Base-by-base conservation (phyloP, 2,113 vertebrate genomes). In the Benitochromis conjunctus region DNA sequence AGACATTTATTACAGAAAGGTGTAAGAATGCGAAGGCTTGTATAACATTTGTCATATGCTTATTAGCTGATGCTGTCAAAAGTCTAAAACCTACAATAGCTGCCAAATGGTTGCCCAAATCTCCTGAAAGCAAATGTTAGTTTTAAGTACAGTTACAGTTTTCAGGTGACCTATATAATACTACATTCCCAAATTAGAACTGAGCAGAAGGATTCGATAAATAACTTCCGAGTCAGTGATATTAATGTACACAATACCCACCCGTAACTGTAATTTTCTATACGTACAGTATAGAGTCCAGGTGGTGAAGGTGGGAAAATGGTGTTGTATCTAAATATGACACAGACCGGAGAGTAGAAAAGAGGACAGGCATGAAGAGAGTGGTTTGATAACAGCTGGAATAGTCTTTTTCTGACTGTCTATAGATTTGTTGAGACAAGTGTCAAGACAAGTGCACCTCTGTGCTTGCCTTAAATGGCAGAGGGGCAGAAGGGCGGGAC, bases 361-460 rank as follows among this genome's bases (percentile, higher is more conserved):
- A 62, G 36, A 62, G 9, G 29, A 19, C 11, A 36, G 21, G 6
- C 58, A 76, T 76, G 36, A 66, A 19, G 55, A 86, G 38, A 56
- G 18, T 36, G 55, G 82, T 69, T 84, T 89, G 80, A 92, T 85
- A 90, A 82, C 82, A 85, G 71, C 31, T 83, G 87, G 81, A 90
- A 81, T 89, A 86, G 89, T 90, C 60, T 62, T 90, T 89, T 82
- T n/a, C n/a, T 16, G 86, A 34, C 74, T 77, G 90, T 88, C 89
- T 87, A 74, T 89, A 89, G 87, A 88, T 91, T 91, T 92, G 89
- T 90, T 87, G 88, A 92, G 88, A 91, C 81, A 90, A 89, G 91
- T 94, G 92, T 94, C 92, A 88, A 90, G 86, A 92, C 85, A 91
- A 94, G 87, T 90, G 83, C 80, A 86, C 85, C 89, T 84, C 83